Percentiles rank a stretch among this genome's conserved stretches.
These are phyloP conservation scores for Melanotaenia maccullochi DNA, from an alignment of 2,797 vertebrate species.

Conservation along the genomic window DNA sequence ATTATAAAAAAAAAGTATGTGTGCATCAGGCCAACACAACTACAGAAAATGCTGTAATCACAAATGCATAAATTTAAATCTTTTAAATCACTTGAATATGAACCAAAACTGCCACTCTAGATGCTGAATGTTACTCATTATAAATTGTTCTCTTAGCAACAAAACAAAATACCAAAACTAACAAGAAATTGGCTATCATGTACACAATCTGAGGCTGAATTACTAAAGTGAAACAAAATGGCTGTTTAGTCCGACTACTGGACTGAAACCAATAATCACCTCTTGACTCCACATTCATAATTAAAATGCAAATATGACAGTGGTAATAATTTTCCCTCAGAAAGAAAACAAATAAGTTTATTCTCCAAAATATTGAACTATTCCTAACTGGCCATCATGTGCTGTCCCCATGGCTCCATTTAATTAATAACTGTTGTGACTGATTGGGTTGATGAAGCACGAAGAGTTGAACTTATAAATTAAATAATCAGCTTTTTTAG, in stretches of 20 bases:
- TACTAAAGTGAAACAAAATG: conserved; percentile 2
- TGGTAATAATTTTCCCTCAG: conserved; percentile 3
- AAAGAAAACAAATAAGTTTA: neutral
- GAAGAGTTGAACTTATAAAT: conserved; percentile 14
- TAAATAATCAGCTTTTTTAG: conserved; percentile 4
- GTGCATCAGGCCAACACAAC: no score
- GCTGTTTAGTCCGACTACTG: neutral
- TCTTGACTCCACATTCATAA: conserved; percentile 11
- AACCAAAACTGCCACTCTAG: neutral
- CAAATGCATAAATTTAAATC: no score
- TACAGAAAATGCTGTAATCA: no score
- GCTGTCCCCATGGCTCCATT: neutral
- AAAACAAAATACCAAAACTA: neutral
- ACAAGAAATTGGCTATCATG: neutral
- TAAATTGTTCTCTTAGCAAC: neutral
- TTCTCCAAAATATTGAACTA: conserved; percentile 7
- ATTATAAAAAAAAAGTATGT: no score
- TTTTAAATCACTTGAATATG: neutral
- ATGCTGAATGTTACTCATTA: neutral
- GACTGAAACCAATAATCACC: conserved; percentile 1
- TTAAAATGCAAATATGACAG: conserved; percentile 3
- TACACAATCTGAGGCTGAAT: neutral
- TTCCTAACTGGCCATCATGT: conserved; percentile 2
- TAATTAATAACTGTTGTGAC: neutral
- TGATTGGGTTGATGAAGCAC: neutral